A percentile compares a stretch with the other conserved stretches of the same genome.
Conservation (phyloP, 2,797 vertebrate species). For the Eremophila alpestris region DNA sequence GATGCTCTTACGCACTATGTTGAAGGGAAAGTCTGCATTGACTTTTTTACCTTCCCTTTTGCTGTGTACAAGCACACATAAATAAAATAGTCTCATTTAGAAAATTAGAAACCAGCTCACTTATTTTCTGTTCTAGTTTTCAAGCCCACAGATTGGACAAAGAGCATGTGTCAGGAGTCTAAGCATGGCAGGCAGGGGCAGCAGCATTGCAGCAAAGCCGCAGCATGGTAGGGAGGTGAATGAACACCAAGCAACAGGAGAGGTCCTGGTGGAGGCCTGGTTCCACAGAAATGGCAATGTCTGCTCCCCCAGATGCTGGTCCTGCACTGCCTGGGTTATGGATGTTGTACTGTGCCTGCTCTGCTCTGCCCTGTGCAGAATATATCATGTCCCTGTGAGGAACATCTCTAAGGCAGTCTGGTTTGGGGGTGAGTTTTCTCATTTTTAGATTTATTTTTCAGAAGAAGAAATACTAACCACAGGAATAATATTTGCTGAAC, state of each 20-base stretch:
- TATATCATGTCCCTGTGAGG: not conserved
- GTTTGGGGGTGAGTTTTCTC: not conserved
- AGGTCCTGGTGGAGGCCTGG: not conserved
- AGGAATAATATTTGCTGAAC: not conserved
- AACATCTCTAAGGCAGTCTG: not conserved
- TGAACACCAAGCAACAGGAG: not conserved
- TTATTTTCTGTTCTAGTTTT: not conserved
- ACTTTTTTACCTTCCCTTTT: not conserved
- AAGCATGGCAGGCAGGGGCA: accelerated
- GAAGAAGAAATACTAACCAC: not conserved
- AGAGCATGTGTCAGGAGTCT: accelerated
- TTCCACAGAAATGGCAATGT: not conserved
- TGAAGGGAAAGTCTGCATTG: not conserved
- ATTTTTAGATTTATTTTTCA: not conserved
- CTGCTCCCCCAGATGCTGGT: not conserved
- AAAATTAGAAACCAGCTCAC: not conserved
- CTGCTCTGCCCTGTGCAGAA: not conserved
- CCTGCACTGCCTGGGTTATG: not conserved
- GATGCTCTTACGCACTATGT: not conserved
- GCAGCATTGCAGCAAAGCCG: not conserved
- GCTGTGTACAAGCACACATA: not conserved
- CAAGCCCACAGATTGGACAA: not conserved
- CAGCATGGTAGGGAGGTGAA: accelerated
- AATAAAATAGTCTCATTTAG: not conserved
- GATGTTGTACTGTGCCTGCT: not conserved